phyloP scores from a whole-genome alignment of 2,797 vertebrate genomes.

The Halcyon leucocephala region DNA sequence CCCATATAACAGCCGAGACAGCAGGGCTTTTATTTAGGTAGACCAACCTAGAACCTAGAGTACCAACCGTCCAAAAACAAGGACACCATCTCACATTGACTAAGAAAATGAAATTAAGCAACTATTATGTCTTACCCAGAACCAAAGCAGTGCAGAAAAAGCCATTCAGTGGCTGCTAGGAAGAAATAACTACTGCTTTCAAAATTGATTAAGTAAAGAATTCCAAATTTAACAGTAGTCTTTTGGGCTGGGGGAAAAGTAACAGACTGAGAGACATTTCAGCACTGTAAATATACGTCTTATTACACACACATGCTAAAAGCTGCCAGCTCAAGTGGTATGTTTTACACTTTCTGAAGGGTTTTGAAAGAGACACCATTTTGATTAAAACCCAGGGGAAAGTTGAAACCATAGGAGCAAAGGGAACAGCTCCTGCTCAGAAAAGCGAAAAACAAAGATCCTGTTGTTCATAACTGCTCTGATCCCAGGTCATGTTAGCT shows the following conservation, averaged over 20 bases:
- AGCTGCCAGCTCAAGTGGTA: not conserved
- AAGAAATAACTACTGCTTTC: not conserved
- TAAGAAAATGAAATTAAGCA: not conserved
- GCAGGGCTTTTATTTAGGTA: not conserved
- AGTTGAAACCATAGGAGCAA: not conserved
- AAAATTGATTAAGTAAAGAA: not conserved
- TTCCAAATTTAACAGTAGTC: not conserved
- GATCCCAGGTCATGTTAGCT: conserved; percentile 32
- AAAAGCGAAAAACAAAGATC: conserved; percentile 38
- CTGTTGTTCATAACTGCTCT: conserved; percentile 34
- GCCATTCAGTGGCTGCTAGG: not conserved
- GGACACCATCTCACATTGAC: rapidly evolving
- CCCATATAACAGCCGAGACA: not conserved
- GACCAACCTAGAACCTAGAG: not conserved
- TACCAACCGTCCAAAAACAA: not conserved
- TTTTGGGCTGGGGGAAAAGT: not conserved
- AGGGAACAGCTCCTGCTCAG: not conserved
- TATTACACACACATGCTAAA: not conserved
- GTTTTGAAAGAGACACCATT: conserved; percentile 8
- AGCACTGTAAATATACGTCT: not conserved
- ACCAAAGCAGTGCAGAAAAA: not conserved
- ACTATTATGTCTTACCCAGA: not conserved
- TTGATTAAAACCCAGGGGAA: conserved; percentile 28
- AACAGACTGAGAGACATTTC: not conserved
- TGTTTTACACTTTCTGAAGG: not conserved